Base-by-base conservation (phyloP, 2,888 invertebrate genomes). In the Alentia gelatinosa region DNA sequence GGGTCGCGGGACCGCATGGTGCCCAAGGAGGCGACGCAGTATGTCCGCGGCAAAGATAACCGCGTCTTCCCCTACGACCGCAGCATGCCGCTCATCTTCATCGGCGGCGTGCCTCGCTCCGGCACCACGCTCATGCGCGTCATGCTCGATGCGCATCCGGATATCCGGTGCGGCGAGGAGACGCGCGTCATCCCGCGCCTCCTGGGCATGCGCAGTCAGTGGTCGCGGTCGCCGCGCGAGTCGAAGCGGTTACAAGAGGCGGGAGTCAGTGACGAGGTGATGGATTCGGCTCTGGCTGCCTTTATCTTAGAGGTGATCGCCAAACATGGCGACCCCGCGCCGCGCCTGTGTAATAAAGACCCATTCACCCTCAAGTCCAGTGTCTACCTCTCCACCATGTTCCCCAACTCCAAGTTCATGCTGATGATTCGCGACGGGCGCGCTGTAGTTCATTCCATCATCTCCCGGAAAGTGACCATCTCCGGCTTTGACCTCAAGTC, bases 371-470 rank as follows among this genome's bases (percentile, higher is more conserved):
- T 99, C 94, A 99, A 99, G 97, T 99, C 99, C 97, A 99, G 99
- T 95, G 97, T 98, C 90, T 99, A 98, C 96, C 98, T 99, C 94
- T 97, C 98, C 93, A 98, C 98, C 96, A 97, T 99, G 92, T 99
- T 99, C 97, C 99, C 99, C 83, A 98, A 99, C 96, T 98, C 99
- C 91, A 99, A 99, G 97, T 99, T 99, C 96, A 97, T 99, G 94
- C 98, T 99, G 96, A 99, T 99, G 99, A 98, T 99, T 94, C 97
- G 99, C 93, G 99, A 99, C 96, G 99, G 99, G 39, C 97, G 99
- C 93, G 99, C 99, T 92, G 99, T 99, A 37, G 99, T 99, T 92
- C 99, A 99, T 97, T 99, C 99, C 93, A 99, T 99, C 96, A 99
- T 99, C 95, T 98, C 98, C 89, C 97, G 99, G 94, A 98, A 99